Base-by-base conservation (phyloP, 2,797 vertebrate species). In the Leontocebus nigricollis region DNA sequence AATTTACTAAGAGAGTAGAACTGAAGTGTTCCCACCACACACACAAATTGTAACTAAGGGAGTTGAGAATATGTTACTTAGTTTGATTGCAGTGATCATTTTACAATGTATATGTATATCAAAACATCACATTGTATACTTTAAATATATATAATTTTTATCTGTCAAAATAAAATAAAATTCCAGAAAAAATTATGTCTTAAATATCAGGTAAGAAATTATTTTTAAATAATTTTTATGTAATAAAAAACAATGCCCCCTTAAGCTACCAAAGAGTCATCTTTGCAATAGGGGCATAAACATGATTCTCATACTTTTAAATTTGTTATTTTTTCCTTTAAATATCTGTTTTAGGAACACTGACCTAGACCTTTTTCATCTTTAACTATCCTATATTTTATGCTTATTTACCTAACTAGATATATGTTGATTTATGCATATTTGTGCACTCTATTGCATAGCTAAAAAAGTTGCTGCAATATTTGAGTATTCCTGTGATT, bases 341-440 rank as follows among this genome's bases (percentile, higher is more conserved):
- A 93, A 87, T 57, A 87, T 57, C 90, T 93, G 80, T 80, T 93
- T 96, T 76, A 95, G 13, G 50, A 67, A 93, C 33, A 55, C 2
- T 76, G 27, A 57, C 11, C 5, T 93, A n/a, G 24, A 70, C 30
- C 17, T 72, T 87, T 52, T 12, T 36, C 19, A 36, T 90, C 33
- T 67, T 93, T 88, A 82, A 36, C 13, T 33, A 89, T 17, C 50
- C 8, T 41, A 50, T 76, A 87, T 26, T 44, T 76, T 73, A 64
- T 46, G 30, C 13, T 67, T 36, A 6, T 61, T 64, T 94, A 46
- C 39, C 59, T 88, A 55, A 14, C 11, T 36, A 55, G 26, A 41
- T 55, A 59, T 3, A 50, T 57, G 9, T 57, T 39, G 24, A 85
- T 79, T 84, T 79, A 22, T 75, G 64, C 30, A 70, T 84, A 59